Evolutionary conservation across 2,888 invertebrate species (phyloP), one percentile per base, ranked within the genome.

Genomic region (Trachelus stipa): DNA sequence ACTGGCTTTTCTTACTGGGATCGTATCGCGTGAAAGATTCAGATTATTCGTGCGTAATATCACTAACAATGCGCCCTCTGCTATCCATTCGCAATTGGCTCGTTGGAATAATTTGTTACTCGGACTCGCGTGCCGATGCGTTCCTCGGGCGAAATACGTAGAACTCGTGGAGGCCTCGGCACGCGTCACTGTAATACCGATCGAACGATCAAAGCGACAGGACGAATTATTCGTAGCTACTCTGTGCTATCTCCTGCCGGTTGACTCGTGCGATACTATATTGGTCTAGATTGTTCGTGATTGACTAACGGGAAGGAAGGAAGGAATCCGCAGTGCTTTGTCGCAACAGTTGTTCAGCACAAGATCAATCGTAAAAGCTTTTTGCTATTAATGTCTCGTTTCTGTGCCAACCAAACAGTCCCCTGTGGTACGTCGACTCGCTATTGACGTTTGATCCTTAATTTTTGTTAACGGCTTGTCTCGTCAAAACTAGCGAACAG

Each of bases 341-440:
- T 56, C 56, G 56, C 56, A 56, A 56, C 56, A 56, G 81, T 74
- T 80, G 79, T 79, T 81, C 69, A 77, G 81, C 76, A 73, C 78
- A 81, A 80, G 35, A 81, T 80, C 81, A 82, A 81, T 81, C 79
- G 75, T 56, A 56, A 56, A 56, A 79, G 73, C 74, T 78, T 78
- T 77, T 78, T 75, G 76, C 73, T 73, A 80, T 81, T 83, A 81
- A 81, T 83, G 80, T 81, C 77, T 77, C 76, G 56, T 56, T 23
- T 56, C 56, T 56, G 56, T 56, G 56, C 56, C 56, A 56, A 56
- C 56, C 56, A 56, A 56, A 56, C 56, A 56, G 9, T 56, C 23
- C 56, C 23, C 23, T 23, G 56, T 9, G 56, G 23, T 56, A 56
- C 23, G 56, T 56, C 9, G 23, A 56, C 15, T 23, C 23, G 56